phyloP scores from a whole-genome alignment of 2,888 invertebrate genomes.

The Frankliniella fusca region DNA sequence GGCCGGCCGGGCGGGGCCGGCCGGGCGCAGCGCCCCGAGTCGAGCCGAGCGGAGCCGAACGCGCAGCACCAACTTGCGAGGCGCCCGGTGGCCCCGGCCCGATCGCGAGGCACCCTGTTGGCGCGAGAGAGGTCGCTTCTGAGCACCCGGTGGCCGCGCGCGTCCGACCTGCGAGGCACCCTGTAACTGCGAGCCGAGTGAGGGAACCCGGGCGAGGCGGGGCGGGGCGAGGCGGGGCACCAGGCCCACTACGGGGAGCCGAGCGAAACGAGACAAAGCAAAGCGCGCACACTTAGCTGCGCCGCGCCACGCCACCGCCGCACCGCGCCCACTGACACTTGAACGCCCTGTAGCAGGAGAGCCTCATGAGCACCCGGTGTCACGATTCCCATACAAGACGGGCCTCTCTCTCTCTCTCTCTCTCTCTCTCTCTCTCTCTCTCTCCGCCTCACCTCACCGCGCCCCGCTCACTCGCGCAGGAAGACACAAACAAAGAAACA shows the following conservation, averaged over 20 bases:
- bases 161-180: conserved; percentile 20
- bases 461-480: conserved; percentile 4
- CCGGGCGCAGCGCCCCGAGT: not conserved
- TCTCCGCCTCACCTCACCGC: not conserved
- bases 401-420: not conserved
- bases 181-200: conserved; percentile 23
- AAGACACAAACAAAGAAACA: conserved; percentile 7
- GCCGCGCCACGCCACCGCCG: conserved; percentile 4
- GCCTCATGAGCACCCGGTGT: conserved; percentile 9
- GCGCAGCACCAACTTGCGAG: not conserved
- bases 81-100: not conserved
- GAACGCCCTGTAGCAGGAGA: conserved; percentile 23
- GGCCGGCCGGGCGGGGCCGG: not conserved
- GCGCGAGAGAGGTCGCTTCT: conserved; percentile 23
- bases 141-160: conserved; percentile 24
- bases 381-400: conserved; percentile 24
- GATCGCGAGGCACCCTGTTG: conserved; percentile 25
- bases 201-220: conserved; percentile 20
- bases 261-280: conserved; percentile 26
- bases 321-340: conserved; percentile 23
- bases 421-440: not conserved
- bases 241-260: conserved; percentile 7
- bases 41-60: not conserved
- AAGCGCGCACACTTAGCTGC: conserved; percentile 25
- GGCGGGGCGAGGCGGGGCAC: not conserved